These are phyloP conservation scores for Cataglyphis altisquamis DNA, from an alignment of 2,888 invertebrate genomes.

Conservation along the genomic window DNA sequence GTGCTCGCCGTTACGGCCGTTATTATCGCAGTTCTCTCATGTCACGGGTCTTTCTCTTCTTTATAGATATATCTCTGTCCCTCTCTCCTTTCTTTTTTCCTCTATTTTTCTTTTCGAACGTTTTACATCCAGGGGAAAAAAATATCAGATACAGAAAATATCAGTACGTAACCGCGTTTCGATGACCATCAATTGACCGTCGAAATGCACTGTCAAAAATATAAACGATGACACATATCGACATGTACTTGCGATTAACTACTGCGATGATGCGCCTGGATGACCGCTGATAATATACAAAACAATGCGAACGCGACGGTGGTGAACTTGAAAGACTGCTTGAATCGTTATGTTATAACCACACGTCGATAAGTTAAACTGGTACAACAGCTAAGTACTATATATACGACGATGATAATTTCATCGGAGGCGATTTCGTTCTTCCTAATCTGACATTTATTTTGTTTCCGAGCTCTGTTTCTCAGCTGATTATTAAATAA, in stretches of 20 bases:
- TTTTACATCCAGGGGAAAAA: background rate
- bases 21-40: conserved; percentile 6
- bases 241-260: background rate
- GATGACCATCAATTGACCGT: conserved; percentile 6
- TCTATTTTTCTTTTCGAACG: background rate
- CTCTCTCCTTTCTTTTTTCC: background rate
- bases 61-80: background rate
- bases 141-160: background rate
- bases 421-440: background rate
- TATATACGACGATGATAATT: background rate
- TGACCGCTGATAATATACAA: conserved; percentile 8
- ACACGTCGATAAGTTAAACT: background rate
- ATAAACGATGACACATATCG: background rate
- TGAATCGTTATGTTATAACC: background rate
- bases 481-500: background rate
- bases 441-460: background rate
- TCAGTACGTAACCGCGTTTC: background rate
- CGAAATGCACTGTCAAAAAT: background rate
- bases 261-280: background rate
- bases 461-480: background rate
- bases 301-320: background rate
- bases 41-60: background rate
- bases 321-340: background rate
- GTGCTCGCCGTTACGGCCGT: background rate
- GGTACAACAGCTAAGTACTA: background rate